These are phyloP conservation scores for Scelioninae gen. 2 DNA, from an alignment of 2,888 invertebrate genomes.

Conservation along the genomic window DNA sequence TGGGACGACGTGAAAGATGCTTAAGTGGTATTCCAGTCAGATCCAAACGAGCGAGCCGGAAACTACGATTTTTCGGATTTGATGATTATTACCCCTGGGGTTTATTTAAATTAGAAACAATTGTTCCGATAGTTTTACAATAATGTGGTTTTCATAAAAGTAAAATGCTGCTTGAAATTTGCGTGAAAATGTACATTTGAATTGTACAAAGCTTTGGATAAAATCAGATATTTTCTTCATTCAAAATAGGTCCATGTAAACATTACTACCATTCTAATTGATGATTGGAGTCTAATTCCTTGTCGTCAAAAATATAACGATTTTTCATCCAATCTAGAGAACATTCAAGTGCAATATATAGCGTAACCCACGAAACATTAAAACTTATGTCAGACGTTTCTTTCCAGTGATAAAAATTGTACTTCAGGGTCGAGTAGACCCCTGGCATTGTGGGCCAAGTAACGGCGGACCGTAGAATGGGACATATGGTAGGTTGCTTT, in stretches of 20 bases:
- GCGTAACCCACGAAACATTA: conserved; percentile 10
- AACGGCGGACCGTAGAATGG: conserved; percentile 15
- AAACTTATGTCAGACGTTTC: conserved; percentile 24
- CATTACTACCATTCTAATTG: too few relatives aligned
- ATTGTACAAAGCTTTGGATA: too few relatives aligned
- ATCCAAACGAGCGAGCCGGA: conserved; percentile 48
- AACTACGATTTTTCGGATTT: conserved; percentile 53
- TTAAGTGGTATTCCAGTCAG: conserved; percentile 54
- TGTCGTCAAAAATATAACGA: too few relatives aligned
- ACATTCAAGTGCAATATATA: too few relatives aligned
- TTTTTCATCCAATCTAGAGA: too few relatives aligned
- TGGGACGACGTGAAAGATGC: conserved; percentile 54
- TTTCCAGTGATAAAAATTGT: conserved; percentile 49
- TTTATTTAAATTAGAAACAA: conserved; percentile 40
- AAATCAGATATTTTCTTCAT: too few relatives aligned
- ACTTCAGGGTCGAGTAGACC: conserved; percentile 14
- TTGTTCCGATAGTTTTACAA: conserved; percentile 18
- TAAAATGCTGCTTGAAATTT: too few relatives aligned
- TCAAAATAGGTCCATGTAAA: too few relatives aligned
- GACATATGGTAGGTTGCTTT: conserved; percentile 48
- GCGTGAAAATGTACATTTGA: too few relatives aligned
- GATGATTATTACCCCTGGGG: conserved; percentile 34
- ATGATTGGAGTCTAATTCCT: too few relatives aligned
- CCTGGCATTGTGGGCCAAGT: conserved; percentile 17
- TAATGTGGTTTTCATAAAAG: conserved; percentile 2